A percentile compares a stretch with the other conserved stretches of the same genome.
phyloP scores from a whole-genome alignment of 1,140 invertebrate genomes.

The Aradophagus sp. region DNA sequence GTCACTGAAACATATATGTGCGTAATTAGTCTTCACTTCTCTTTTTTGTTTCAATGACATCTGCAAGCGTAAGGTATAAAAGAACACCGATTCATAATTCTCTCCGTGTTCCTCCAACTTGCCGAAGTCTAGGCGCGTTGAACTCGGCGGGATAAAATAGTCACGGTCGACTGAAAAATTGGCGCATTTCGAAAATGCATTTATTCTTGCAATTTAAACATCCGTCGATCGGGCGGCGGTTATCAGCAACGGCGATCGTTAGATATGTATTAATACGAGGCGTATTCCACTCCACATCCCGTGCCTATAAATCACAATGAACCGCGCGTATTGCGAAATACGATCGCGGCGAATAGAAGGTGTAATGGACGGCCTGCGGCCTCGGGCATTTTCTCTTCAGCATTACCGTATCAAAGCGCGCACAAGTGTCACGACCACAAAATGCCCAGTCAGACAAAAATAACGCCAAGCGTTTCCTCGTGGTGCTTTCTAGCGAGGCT shows the following conservation, averaged over 20 bases:
- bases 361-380: slow-evolving; percentile 55
- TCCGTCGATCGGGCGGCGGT: slow-evolving; percentile 22
- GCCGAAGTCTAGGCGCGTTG: not conserved
- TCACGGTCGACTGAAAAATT: no score
- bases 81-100: no score
- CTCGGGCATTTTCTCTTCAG: slow-evolving; percentile 53
- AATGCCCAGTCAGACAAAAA: slow-evolving; percentile 45
- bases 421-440: slow-evolving; percentile 58
- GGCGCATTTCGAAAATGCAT: slow-evolving; percentile 24
- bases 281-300: slow-evolving; percentile 46
- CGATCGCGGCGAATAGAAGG: slow-evolving; percentile 53
- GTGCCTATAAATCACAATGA: slow-evolving; percentile 53
- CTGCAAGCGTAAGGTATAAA: no score
- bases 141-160: slow-evolving; percentile 2
- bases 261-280: slow-evolving; percentile 53
- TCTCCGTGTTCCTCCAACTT: no score
- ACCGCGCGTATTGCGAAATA: slow-evolving; percentile 51
- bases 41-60: no score
- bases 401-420: slow-evolving; percentile 50
- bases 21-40: no score
- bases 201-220: slow-evolving; percentile 45
- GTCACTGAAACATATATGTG: no score
- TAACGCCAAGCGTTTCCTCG: slow-evolving; percentile 37
- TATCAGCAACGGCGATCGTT: slow-evolving; percentile 41
- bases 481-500: slow-evolving; percentile 48